phyloP scores from a whole-genome alignment of 53 echinoderm and acorn worm genomes.

The Echinometra lucunter region DNA sequence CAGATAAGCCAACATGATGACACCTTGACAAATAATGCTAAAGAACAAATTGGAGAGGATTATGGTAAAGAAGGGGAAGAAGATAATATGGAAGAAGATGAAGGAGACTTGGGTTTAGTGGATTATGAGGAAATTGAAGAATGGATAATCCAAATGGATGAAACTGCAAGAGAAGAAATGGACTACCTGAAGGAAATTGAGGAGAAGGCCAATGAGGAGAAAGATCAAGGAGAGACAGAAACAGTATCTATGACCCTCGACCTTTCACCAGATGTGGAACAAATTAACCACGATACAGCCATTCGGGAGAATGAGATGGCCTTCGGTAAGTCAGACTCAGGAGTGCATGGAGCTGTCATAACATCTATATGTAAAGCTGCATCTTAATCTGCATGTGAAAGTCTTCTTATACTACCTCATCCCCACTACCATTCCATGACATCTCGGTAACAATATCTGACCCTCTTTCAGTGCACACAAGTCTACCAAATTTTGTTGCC shows the following conservation, averaged over 20 bases:
- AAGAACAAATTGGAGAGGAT: not conserved
- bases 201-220: not conserved
- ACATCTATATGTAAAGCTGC: constrained; percentile 31
- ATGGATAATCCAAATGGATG: constrained; percentile 36
- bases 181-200: not conserved
- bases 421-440: not conserved
- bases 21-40: not conserved
- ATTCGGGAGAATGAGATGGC: not conserved
- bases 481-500: not conserved
- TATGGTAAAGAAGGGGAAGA: constrained; percentile 18
- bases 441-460: not conserved
- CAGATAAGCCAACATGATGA: not conserved
- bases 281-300: not conserved
- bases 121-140: constrained; percentile 42
- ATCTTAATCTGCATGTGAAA: constrained; percentile 36
- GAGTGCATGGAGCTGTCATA: constrained; percentile 12
- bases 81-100: constrained; percentile 2
- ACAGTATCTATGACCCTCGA: constrained; percentile 3
- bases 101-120: constrained; percentile 40
- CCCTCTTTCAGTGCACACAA: not conserved
- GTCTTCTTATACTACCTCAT: constrained; percentile 1
- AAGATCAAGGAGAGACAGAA: not conserved
- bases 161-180: not conserved
- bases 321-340: constrained; percentile 32
- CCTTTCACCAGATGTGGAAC: not conserved